Conservation (phyloP, 2,888 invertebrate genomes). For the Asteroscopus sphinx region DNA sequence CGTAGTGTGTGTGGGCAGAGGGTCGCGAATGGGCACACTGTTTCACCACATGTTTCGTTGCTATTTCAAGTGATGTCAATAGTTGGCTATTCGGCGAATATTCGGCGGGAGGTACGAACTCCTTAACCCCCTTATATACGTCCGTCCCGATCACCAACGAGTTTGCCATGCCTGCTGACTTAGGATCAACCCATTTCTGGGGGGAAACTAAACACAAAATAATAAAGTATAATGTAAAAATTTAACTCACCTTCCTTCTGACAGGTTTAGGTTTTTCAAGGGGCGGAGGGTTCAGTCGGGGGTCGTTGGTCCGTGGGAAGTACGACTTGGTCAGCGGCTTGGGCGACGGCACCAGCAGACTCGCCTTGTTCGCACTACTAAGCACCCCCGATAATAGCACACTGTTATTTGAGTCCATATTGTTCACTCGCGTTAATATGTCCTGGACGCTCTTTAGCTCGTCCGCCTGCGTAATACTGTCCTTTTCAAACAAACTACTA, state of each 20-base stretch:
- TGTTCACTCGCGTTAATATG: slow-evolving; percentile 86
- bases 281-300: slow-evolving; percentile 84
- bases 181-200: too few relatives aligned
- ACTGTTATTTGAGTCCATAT: slow-evolving; percentile 88
- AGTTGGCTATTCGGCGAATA: too few relatives aligned
- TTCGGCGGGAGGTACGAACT: too few relatives aligned
- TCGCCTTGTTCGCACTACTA: slow-evolving; percentile 71
- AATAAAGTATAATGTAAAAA: too few relatives aligned
- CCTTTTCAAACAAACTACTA: slow-evolving; percentile 82
- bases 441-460: slow-evolving; percentile 86
- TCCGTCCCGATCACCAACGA: too few relatives aligned
- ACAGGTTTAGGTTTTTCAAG: slow-evolving; percentile 86
- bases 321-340: slow-evolving; percentile 68
- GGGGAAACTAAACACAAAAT: too few relatives aligned
- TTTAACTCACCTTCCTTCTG: slow-evolving; percentile 86
- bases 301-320: slow-evolving; percentile 75
- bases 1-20: too few relatives aligned
- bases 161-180: too few relatives aligned
- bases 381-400: slow-evolving; percentile 85
- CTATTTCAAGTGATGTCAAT: too few relatives aligned
- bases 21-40: too few relatives aligned
- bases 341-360: slow-evolving; percentile 61
- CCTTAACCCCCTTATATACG: too few relatives aligned
- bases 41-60: too few relatives aligned
- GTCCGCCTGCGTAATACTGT: slow-evolving; percentile 78